Conservation (phyloP, 92 coral and sea anemone species). For the Muricea muricata region DNA sequence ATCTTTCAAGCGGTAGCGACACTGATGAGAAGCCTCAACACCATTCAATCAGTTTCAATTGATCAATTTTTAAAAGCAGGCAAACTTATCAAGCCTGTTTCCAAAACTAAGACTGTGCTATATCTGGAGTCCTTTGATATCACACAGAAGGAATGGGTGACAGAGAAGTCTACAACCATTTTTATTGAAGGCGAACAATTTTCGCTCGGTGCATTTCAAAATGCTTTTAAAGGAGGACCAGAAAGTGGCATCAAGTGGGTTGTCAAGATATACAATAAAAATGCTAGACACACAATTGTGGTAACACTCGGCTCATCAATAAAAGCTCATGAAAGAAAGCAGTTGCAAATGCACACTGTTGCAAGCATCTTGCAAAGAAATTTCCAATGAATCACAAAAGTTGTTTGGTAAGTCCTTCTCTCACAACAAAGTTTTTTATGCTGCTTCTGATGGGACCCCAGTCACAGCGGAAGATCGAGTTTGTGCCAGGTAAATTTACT, state of each 20-base stretch:
- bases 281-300: conserved; percentile 63
- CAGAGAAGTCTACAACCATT: conserved; percentile 52
- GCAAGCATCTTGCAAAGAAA: conserved; percentile 66
- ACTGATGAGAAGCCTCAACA: conserved; percentile 46
- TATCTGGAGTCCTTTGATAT: conserved; percentile 71
- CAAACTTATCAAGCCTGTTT: conserved; percentile 67
- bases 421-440: conserved; percentile 65
- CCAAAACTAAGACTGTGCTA: conserved; percentile 60
- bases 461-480: conserved; percentile 77
- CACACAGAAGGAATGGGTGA: conserved; percentile 55
- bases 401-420: conserved; percentile 69
- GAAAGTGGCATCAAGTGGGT: conserved; percentile 67
- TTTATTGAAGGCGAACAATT: conserved; percentile 65
- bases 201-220: conserved; percentile 78
- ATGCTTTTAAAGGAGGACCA: conserved; percentile 70
- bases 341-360: conserved; percentile 78
- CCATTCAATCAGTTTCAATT: conserved; percentile 71
- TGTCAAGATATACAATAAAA: conserved; percentile 62
- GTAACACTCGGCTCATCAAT: conserved; percentile 46
- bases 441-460: conserved; percentile 55
- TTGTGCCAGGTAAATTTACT: conserved; percentile 69
- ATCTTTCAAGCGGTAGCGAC: conserved; percentile 48
- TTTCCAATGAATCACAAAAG: conserved; percentile 48
- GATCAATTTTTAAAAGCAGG: conserved; percentile 72
- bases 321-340: conserved; percentile 68